Evolutionary conservation across 2,113 vertebrate species (phyloP), one percentile per base, ranked within the genome.

Genomic region (Peromyscus californicus): DNA sequence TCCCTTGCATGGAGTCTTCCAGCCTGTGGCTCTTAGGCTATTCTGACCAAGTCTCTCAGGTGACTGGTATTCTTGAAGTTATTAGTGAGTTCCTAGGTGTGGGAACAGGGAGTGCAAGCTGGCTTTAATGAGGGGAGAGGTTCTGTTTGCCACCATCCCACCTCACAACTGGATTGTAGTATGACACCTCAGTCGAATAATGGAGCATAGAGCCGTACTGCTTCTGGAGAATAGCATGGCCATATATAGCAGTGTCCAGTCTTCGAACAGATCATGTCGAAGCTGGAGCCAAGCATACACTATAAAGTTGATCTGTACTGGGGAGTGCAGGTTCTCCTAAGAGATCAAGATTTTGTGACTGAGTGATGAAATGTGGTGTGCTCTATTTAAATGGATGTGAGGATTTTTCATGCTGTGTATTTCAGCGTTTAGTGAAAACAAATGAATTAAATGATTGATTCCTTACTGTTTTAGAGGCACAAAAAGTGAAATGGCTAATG

Each of bases 331-430:
- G 9, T 21, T 82, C 33, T 82, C 19, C 79, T 22, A 36, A 59
- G 79, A 96, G 72, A 85, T 98, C 96, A 95, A 94, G 42, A 76
- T 97, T 98, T 98, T 97, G 97, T 96, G 96, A 94, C 39, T 54
- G n/a, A 97, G 83, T 96, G 97, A 94, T 96, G 97, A 94, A 94
- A 97, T 96, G 94, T 97, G 39, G 63, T 36, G 21, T 93, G 94
- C 87, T 94, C 3, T 94, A 7, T 97, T 75, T 92, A 91, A 95
- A 86, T 92, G 87, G 96, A 57, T 36, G 33, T 24, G 67, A 31
- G 67, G 31, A 16, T 82, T 54, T 54, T 33, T 82, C 91, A 85
- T 87, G 80, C 96, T 93, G 36, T 61, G 94, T 26, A 96, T 86
- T 84, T 51, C 93, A 90, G 67, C 92, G 54, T 85, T 95, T 1